phyloP scores from a whole-genome alignment of 2,113 vertebrate genomes.

The Pao palembangensis region DNA sequence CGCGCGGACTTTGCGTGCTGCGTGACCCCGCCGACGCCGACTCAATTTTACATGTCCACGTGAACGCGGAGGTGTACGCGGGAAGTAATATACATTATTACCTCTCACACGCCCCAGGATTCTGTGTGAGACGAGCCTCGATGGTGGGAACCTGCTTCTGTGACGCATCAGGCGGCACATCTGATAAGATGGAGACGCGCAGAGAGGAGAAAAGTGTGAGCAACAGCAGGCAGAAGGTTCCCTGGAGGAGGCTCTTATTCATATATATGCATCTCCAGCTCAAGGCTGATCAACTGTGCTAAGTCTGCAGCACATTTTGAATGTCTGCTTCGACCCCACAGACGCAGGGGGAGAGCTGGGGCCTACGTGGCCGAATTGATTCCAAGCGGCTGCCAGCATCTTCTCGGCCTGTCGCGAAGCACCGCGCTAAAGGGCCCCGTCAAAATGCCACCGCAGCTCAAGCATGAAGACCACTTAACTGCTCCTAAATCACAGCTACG shows the following conservation, averaged over 20 bases:
- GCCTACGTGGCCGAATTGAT: conserved; percentile 51
- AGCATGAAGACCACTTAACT: conserved; percentile 31
- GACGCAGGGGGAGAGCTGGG: conserved; percentile 19
- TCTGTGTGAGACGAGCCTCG: conserved; percentile 11
- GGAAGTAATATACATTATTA: conserved; percentile 5
- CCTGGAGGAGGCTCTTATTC: conserved; percentile 50
- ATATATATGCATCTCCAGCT: conserved; percentile 41
- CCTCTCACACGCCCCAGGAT: conserved; percentile 6
- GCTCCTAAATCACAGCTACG: conserved; percentile 34
- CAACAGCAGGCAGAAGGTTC: conserved; percentile 51
- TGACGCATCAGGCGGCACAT: conserved; percentile 45
- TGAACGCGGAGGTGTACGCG: neutral
- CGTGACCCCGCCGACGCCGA: conserved; percentile 26
- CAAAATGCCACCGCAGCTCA: conserved; percentile 31
- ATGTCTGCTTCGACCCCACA: conserved; percentile 24
- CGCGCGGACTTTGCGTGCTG: conserved; percentile 10
- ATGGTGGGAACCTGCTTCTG: conserved; percentile 34
- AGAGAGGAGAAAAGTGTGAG: conserved; percentile 43
- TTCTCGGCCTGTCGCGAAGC: conserved; percentile 60
- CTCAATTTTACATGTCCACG: conserved; percentile 22
- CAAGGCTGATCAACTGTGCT: conserved; percentile 50
- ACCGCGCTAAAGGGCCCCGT: conserved; percentile 46
- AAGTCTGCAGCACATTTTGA: conserved; percentile 28
- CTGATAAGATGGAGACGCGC: conserved; percentile 45
- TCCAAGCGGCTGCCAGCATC: conserved; percentile 53